Evolutionary conservation across 2,888 invertebrate species (phyloP), one percentile per base, ranked within the genome.

Genomic region (Lissonota sp.): DNA sequence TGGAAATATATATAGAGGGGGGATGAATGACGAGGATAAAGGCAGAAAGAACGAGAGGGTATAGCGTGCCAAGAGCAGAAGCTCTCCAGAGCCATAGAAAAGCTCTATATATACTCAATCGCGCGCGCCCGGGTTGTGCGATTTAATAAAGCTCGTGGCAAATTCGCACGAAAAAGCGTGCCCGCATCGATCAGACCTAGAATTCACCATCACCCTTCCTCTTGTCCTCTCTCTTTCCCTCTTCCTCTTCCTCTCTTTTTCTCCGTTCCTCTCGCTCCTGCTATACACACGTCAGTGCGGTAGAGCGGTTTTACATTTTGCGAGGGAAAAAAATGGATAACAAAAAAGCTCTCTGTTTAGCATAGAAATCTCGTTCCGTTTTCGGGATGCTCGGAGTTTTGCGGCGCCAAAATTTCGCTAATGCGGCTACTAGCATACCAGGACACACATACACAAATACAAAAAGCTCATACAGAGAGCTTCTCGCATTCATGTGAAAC

Each of bases 331-430:
- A 44, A 67, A 8, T 70, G 64, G 69, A 63, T 60, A 39, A 58
- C 58, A 79, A 81, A 76, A 85, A 84, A 84, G 85, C 83, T 80
- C 73, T 77, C 86, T 86, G 83, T 78, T 86, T 87, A 86, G 87
- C 86, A 86, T 86, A 85, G 85, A 82, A 85, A 85, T 79, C 85
- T 87, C 86, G 83, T 87, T 86, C 79, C 73, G 72, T 71, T 62
- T 60, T 49, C 64, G 53, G 75, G 64, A 73, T 76, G 73, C 83
- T 63, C 71, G 44, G 63, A 75, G 70, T 78, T 82, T 69, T 70
- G 49, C 74, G 83, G 80, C 82, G 83, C 80, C 83, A 74, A 85
- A 85, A 85, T 44, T 84, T 76, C 67, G 72, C 82, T 81, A 82
- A 83, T 80, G 74, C 76, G 77, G 71, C 75, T 73, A 57, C 72